Evolutionary conservation across 2,888 invertebrate species (phyloP).

Genomic region (Molorchus minor): DNA sequence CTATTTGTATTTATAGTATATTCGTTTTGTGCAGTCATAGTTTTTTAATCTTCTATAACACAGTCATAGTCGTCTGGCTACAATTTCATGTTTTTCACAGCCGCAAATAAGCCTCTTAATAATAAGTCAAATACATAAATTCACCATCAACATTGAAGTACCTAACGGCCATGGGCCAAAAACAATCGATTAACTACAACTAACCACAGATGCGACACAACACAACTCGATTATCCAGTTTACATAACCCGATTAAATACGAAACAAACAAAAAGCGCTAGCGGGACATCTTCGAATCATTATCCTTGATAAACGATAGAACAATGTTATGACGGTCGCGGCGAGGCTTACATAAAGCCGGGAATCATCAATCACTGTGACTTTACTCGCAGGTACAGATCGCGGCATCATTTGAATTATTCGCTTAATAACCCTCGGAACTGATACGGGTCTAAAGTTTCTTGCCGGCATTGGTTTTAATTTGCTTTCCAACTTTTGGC

Average conservation of each 20-base stretch:
- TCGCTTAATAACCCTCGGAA: constrained; percentile 47
- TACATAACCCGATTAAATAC: too few species aligned
- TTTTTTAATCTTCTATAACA: too few species aligned
- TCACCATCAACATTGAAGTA: too few species aligned
- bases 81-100: too few species aligned
- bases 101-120: too few species aligned
- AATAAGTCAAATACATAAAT: too few species aligned
- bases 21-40: too few species aligned
- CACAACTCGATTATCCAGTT: constrained; percentile 44
- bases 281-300: constrained; percentile 50
- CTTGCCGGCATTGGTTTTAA: constrained; percentile 29
- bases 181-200: constrained; percentile 26
- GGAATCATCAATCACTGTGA: constrained; percentile 35
- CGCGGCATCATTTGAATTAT: constrained; percentile 44
- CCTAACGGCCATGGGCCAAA: background rate
- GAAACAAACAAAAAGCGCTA: too few species aligned
- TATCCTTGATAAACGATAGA: constrained; percentile 58
- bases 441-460: constrained; percentile 38
- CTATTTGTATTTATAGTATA: too few species aligned
- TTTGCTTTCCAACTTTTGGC: constrained; percentile 43
- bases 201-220: constrained; percentile 28
- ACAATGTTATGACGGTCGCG: constrained; percentile 56
- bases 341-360: constrained; percentile 25
- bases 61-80: too few species aligned
- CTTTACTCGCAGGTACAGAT: constrained; percentile 34